Base-by-base conservation (phyloP, 2,888 invertebrate genomes). In the Bruchidius siliquastri region DNA sequence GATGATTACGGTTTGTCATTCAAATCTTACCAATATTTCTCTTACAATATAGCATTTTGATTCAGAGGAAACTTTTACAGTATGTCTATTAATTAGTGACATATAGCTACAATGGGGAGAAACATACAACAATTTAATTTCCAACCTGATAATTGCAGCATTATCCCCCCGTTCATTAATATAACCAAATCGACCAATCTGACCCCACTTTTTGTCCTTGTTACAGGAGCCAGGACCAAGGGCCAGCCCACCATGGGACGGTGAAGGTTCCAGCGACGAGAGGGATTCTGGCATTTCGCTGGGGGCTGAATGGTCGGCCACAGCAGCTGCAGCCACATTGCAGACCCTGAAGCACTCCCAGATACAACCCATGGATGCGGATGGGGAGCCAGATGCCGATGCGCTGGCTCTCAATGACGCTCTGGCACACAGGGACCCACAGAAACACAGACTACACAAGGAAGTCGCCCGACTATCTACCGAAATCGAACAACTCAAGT, bases 401-500 rank as follows among this genome's bases (percentile, higher is more conserved):
- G 49, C 13, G 3, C 3, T 49, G 49, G 49, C 49, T 13, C 8
- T 49, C 8, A 49, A 49, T 49, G 49, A 49, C 49, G 49, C 49
- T 18, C 13, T 49, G 18, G 49, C 49, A 18, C 49, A 49, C 13
- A 21, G 68, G 6, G 91, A 92, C 78, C 91, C 91, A 78, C 92
- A 93, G 83, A 90, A 93, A 83, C 90, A 91, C 76, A 93, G 94
- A 85, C 89, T 97, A 20, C 95, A 95, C 84, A 93, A 93, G 2
- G 94, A 97, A 86, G 89, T 98, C 79, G 95, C 94, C 81, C 91
- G 95, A 80, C 90, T 98, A 22, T 96, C 96, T 66, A 94, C 94
- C 0, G 97, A 98, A 87, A 96, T 98, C 78, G 96, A 95, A 72
- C 94, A 93, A 78, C 91, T 98, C 8, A 96, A 96, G 85, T 93